Conservation (phyloP, 2,888 invertebrate genomes). For the Drosophila differens region DNA sequence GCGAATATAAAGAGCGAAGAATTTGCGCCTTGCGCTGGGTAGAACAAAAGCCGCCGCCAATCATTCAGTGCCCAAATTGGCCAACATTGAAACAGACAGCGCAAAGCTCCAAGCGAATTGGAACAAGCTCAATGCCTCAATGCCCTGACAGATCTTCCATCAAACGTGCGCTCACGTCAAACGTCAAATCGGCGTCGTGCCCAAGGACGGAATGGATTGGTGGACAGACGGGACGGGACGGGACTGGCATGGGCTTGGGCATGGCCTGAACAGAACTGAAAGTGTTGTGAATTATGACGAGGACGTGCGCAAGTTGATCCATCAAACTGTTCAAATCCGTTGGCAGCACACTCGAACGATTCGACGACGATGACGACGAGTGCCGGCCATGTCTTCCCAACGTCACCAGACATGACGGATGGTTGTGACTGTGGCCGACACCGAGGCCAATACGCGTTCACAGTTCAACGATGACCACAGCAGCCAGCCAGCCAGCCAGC, state of each 20-base stretch:
- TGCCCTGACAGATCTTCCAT: constrained; percentile 77
- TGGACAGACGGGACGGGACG: constrained; percentile 12
- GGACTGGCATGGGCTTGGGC: constrained; percentile 6
- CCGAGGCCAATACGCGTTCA: constrained; percentile 55
- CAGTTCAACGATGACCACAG: constrained; percentile 43
- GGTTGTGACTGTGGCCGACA: constrained; percentile 75
- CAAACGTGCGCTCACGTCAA: constrained; percentile 78
- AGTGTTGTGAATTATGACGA: constrained; percentile 79
- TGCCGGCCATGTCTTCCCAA: constrained; percentile 50
- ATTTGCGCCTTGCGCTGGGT: constrained; percentile 37
- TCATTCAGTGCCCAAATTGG: constrained; percentile 79
- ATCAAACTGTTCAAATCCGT: constrained; percentile 79
- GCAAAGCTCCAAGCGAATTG: constrained; percentile 70
- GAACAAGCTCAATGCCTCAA: constrained; percentile 72
- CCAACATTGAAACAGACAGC: constrained; percentile 79
- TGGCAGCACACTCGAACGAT: constrained; percentile 64
- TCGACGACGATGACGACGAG: constrained; percentile 31
- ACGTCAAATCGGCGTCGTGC: constrained; percentile 71
- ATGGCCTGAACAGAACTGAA: constrained; percentile 39
- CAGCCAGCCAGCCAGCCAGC: constrained; percentile 1
- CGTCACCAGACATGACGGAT: constrained; percentile 73
- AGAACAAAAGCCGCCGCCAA: constrained; percentile 80
- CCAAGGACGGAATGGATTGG: constrained; percentile 37
- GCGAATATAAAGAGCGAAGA: constrained; percentile 57
- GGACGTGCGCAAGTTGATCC: constrained; percentile 80